phyloP scores from a whole-genome alignment of 2,113 vertebrate genomes.

The Pycnonotus jocosus region DNA sequence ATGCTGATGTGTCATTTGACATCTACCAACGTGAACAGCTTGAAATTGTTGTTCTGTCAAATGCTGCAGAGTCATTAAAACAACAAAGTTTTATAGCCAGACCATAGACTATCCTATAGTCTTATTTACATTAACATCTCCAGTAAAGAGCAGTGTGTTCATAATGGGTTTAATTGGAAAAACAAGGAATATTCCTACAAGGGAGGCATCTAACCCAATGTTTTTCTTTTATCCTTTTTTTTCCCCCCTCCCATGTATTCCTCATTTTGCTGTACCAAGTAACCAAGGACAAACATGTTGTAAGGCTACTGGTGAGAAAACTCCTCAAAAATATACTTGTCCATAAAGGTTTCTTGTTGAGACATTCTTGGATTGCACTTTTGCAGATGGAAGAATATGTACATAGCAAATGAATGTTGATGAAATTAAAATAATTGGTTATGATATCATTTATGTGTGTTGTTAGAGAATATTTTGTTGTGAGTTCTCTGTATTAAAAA shows the following conservation, averaged over 20 bases:
- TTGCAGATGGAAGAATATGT: constrained; percentile 72
- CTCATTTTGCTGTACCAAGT: constrained; percentile 51
- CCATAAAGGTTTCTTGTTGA: constrained; percentile 62
- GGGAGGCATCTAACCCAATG: constrained; percentile 15
- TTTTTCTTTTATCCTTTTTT: not conserved
- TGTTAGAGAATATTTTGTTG: constrained; percentile 76
- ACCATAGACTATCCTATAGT: not conserved
- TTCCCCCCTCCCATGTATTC: not conserved
- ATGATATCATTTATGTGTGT: constrained; percentile 68
- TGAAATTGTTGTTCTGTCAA: constrained; percentile 9
- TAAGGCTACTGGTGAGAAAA: constrained; percentile 40
- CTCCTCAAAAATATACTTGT: constrained; percentile 39
- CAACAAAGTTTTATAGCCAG: not conserved
- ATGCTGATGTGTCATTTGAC: not conserved
- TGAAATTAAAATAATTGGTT: constrained; percentile 71
- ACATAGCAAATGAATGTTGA: constrained; percentile 77
- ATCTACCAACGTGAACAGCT: not conserved
- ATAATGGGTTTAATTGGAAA: not conserved
- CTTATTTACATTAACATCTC: constrained; percentile 12
- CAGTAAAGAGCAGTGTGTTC: not conserved
- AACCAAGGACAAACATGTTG: constrained; percentile 40
- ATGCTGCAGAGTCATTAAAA: not conserved
- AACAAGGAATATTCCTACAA: not conserved
- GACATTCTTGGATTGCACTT: constrained; percentile 76
- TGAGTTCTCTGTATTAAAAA: constrained; percentile 78